These are phyloP conservation scores for human DNA, from an alignment of 2,113 vertebrate genomes.

Conservation along the genomic window DNA sequence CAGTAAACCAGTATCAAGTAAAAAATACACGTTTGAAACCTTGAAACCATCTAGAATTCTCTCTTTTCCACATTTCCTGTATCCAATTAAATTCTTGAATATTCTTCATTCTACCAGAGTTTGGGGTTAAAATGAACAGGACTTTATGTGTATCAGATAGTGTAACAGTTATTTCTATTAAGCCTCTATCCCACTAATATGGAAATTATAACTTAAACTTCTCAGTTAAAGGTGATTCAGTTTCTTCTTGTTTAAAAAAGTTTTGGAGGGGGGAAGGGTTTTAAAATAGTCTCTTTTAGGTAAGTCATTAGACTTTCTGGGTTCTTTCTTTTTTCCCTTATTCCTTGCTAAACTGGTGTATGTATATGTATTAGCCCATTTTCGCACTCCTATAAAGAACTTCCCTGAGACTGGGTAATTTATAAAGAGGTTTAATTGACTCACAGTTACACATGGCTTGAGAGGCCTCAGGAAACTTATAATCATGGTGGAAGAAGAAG, in stretches of 20 bases:
- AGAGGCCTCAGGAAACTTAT: too few species aligned
- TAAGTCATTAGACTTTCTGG: background rate
- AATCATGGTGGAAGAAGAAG: too few species aligned
- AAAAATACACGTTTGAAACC: background rate
- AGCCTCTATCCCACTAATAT: background rate
- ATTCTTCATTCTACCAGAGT: background rate
- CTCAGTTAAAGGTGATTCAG: background rate
- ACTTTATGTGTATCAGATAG: background rate
- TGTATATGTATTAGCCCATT: background rate
- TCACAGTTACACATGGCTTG: too few species aligned
- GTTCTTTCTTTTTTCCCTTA: background rate
- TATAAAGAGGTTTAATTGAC: too few species aligned
- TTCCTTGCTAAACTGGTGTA: background rate
- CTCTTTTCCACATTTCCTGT: background rate
- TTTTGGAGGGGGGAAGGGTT: background rate
- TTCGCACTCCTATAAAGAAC: too few species aligned
- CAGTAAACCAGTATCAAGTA: background rate
- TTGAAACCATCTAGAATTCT: background rate
- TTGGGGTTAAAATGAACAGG: background rate
- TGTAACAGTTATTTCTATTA: background rate
- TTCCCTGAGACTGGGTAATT: too few species aligned
- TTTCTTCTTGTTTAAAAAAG: background rate
- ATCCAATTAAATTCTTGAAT: background rate
- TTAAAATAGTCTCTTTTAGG: background rate
- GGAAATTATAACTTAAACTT: constrained; percentile 20